These are phyloP conservation scores for Chydorus sphaericus DNA, from an alignment of 2,888 invertebrate species.

Conservation along the genomic window DNA sequence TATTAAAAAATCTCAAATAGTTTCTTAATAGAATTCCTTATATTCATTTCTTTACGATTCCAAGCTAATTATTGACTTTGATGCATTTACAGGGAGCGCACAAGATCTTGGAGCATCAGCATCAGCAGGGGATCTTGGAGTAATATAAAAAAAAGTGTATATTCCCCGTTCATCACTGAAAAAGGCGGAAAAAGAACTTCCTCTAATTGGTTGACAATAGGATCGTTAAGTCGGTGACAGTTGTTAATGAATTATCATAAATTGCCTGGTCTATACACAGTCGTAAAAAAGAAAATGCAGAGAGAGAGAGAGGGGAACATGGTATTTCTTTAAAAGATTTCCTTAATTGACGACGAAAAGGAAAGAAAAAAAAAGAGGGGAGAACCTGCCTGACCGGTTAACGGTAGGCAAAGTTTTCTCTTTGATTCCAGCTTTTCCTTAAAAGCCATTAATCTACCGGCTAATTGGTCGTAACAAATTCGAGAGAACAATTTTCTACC, in stretches of 20 bases:
- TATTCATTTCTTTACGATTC: neutral
- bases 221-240: slow-evolving; percentile 10
- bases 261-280: neutral
- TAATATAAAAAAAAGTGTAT: too few relatives aligned
- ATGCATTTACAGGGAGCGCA: too few relatives aligned
- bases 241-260: slow-evolving; percentile 13
- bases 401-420: too few relatives aligned
- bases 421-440: neutral
- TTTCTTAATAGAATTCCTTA: neutral
- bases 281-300: neutral
- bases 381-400: neutral
- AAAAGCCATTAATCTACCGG: neutral
- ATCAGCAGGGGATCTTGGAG: too few relatives aligned
- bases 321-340: neutral
- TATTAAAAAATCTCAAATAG: too few relatives aligned
- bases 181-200: too few relatives aligned
- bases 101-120: too few relatives aligned
- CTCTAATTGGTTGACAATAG: slow-evolving; percentile 14
- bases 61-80: too few relatives aligned
- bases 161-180: neutral
- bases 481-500: too few relatives aligned
- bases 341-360: neutral
- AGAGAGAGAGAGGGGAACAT: neutral
- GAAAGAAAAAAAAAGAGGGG: neutral
- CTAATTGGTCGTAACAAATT: slow-evolving; percentile 8